Percentiles rank a stretch among this genome's conserved stretches.
Evolutionary conservation across 2,113 vertebrate genomes (phyloP).

Genomic region (Blennius ocellaris): DNA sequence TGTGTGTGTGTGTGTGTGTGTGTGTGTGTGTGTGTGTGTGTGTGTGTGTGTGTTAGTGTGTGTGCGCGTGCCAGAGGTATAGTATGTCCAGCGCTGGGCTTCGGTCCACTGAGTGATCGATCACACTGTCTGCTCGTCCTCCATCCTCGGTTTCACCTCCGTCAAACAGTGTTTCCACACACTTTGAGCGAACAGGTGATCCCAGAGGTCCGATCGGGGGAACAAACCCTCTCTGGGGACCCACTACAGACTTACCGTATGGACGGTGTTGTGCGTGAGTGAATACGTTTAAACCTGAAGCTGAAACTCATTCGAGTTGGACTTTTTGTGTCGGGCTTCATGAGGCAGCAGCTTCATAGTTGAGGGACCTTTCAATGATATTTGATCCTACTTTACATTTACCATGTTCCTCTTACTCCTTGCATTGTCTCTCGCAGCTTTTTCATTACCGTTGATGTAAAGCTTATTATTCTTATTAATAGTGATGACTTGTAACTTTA

Average conservation of each 20-base stretch:
- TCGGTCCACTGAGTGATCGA: conserved; percentile 61
- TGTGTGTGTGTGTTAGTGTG: conserved; percentile 29
- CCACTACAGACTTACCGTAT: conserved; percentile 15
- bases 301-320: too few relatives aligned
- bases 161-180: conserved; percentile 54
- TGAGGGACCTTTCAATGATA: too few relatives aligned
- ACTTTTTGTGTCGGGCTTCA: too few relatives aligned
- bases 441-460: too few relatives aligned
- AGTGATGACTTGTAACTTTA: too few relatives aligned
- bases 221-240: conserved; percentile 15
- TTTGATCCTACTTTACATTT: too few relatives aligned
- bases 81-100: conserved; percentile 66
- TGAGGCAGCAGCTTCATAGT: too few relatives aligned
- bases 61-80: conserved; percentile 7
- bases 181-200: conserved; percentile 25
- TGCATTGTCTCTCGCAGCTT: too few relatives aligned
- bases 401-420: too few relatives aligned
- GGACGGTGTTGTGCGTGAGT: background rate
- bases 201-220: background rate
- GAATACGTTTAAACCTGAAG: too few relatives aligned
- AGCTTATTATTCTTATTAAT: too few relatives aligned
- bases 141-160: conserved; percentile 50
- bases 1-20: too few relatives aligned
- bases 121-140: conserved; percentile 52
- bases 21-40: conserved; percentile 21